Evolutionary conservation across 2,113 vertebrate species (phyloP), one percentile per base, ranked within the genome.

Genomic region (Mormyrus lacerda): DNA sequence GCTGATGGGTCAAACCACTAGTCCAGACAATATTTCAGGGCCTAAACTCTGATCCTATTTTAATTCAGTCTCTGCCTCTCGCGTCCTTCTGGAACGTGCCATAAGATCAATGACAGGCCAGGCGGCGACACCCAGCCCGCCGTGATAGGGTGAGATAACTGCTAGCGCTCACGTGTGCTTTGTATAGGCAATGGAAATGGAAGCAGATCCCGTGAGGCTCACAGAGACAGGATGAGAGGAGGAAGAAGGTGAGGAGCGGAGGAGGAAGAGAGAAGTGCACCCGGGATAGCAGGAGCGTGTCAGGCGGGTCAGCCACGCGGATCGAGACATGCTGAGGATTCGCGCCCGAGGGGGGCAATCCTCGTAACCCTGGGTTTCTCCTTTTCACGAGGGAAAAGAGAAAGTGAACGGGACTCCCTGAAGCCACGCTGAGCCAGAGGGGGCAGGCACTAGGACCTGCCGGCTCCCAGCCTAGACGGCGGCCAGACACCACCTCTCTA

Each of bases 361-460:
- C 39, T 35, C 15, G 0, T 53, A 86, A n/a, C 8, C 51, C 19
- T 35, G 15, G 31, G 35, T 47, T 61, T 11, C 15, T 65, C 11
- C 50, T n/a, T 83, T 83, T 89, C 69, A 48, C 27, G 5, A 88
- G 51, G 48, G 48, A 53, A 55, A 50, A 47, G 15, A 87, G 31
- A 86, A 53, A 58, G 50, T n/a, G 51, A 87, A 48, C n/a, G 4
- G 44, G 47, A 53, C 27, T 50, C n/a, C n/a, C 85, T 61, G 9
- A 61, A 65, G 10, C 42, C 19, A 35, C 2, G 17, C 50, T 58
- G n/a, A 87, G 86, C 27, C 50, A 24, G 42, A 79, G 65, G 3
- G 50, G 86, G 86, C 86, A 88, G 89, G 89, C 89, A 90, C 89
- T 90, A 90, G 86, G 89, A 90, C 89, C 89, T 69, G 58, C 47